Evolutionary conservation across 2,797 vertebrate genomes (phyloP).

Genomic region (Tauraco hartlaubi): DNA sequence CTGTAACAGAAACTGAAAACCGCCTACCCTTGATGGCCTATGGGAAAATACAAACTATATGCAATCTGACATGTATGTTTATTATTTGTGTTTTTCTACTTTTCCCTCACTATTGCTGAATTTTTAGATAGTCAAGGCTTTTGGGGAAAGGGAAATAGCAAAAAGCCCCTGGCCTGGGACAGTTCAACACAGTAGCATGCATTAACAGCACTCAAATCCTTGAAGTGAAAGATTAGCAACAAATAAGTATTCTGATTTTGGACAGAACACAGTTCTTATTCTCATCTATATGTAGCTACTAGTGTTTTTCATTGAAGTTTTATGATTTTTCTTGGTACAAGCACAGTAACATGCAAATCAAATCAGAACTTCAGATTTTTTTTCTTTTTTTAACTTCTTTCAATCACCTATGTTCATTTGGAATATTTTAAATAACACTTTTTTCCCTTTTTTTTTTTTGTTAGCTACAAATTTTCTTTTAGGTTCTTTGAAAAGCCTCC

Average conservation of each 20-base stretch:
- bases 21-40: background rate
- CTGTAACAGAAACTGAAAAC: background rate
- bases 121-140: background rate
- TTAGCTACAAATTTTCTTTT: background rate
- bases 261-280: background rate
- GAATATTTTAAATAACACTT: background rate
- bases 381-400: background rate
- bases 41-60: background rate
- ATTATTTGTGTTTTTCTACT: background rate
- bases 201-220: background rate
- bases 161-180: background rate
- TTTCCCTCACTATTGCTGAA: background rate
- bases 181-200: fast-evolving
- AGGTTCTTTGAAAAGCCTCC: background rate
- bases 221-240: background rate
- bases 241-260: background rate
- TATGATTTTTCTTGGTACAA: background rate
- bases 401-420: background rate
- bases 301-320: background rate
- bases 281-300: background rate
- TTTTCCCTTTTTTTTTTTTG: background rate
- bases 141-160: background rate
- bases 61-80: background rate
- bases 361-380: background rate
- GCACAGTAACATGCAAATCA: background rate